phyloP scores from a whole-genome alignment of 2,888 invertebrate genomes.

The Melipona bicolor region DNA sequence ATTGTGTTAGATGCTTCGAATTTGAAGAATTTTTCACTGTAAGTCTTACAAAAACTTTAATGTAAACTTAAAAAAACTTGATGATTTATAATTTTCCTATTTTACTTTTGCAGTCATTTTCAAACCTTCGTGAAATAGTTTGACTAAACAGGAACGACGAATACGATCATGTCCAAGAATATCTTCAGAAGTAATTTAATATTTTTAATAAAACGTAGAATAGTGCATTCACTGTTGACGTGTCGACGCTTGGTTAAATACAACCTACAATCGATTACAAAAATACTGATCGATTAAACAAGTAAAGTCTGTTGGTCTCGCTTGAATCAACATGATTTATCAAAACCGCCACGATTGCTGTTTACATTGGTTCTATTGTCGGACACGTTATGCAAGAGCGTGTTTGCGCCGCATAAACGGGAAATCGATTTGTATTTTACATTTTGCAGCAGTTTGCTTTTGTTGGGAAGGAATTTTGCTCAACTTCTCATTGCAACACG shows the following conservation, averaged over 20 bases:
- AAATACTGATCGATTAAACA: background rate
- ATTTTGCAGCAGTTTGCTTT: slow-evolving; percentile 33
- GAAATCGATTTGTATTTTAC: slow-evolving; percentile 50
- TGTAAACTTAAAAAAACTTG: background rate
- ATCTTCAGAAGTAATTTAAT: slow-evolving; percentile 10
- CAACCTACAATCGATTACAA: background rate
- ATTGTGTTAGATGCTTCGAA: background rate
- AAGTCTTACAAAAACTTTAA: background rate
- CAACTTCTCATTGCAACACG: slow-evolving; percentile 20
- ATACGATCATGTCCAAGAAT: slow-evolving; percentile 28
- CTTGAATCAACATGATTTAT: slow-evolving; percentile 35
- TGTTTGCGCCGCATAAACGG: slow-evolving; percentile 22
- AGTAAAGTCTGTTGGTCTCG: background rate
- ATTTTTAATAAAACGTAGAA: background rate
- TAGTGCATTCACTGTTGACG: too few species aligned
- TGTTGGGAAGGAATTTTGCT: slow-evolving; percentile 34
- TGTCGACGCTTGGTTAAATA: background rate
- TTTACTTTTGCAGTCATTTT: background rate
- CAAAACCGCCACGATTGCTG: slow-evolving; percentile 2
- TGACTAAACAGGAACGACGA: background rate
- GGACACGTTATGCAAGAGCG: slow-evolving; percentile 32
- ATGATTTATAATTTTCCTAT: background rate
- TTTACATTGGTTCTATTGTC: slow-evolving; percentile 42
- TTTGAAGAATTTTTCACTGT: background rate
- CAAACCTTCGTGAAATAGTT: background rate